Percentiles rank a stretch among this genome's conserved stretches.
phyloP scores from a whole-genome alignment of 2,113 vertebrate species.

The Erythrocercus mccallii region DNA sequence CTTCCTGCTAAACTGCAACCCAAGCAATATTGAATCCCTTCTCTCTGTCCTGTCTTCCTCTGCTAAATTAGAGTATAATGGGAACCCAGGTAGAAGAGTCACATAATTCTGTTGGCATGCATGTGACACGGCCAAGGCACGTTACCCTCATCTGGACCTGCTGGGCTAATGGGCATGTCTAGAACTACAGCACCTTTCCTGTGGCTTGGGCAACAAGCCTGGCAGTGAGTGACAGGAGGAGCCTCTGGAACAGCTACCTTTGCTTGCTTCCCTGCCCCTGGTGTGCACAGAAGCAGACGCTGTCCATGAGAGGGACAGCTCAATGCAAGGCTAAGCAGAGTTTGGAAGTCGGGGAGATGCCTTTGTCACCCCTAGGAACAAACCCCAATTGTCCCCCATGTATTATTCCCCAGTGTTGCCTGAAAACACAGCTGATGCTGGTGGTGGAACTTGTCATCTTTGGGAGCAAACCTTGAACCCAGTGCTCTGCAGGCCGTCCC shows the following conservation, averaged over 20 bases:
- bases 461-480: not conserved
- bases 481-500: fast-evolving
- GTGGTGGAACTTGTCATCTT: fast-evolving
- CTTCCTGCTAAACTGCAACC: not conserved
- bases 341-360: not conserved
- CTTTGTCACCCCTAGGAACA: not conserved
- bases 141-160: not conserved
- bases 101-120: not conserved
- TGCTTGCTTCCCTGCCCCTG: not conserved
- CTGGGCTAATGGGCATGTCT: not conserved
- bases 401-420: fast-evolving
- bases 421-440: not conserved
- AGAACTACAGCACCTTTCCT: not conserved
- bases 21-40: not conserved
- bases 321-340: fast-evolving
- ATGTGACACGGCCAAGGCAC: not conserved
- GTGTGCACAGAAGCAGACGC: not conserved
- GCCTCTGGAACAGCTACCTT: not conserved
- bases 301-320: fast-evolving
- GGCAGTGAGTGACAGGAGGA: not conserved
- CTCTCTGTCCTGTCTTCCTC: not conserved
- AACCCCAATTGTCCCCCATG: fast-evolving
- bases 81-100: not conserved
- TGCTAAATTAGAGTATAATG: not conserved
- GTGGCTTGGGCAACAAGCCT: not conserved